Evolutionary conservation across 2,888 invertebrate genomes (phyloP).

Genomic region (Watsonalla cultraria): DNA sequence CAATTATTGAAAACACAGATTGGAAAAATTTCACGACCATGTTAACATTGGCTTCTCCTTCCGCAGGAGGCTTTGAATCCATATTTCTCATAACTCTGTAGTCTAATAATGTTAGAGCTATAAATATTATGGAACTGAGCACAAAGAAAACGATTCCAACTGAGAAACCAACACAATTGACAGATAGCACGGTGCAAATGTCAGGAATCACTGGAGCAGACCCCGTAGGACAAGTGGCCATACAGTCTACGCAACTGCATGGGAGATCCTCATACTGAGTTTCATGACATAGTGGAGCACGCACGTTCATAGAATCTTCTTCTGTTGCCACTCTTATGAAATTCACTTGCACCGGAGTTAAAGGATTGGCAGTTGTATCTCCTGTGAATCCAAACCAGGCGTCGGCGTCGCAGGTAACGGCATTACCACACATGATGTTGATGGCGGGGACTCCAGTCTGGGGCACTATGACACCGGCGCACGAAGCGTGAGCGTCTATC

Average conservation of each 20-base stretch:
- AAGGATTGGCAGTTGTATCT: slow-evolving; percentile 63
- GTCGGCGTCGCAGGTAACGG: slow-evolving; percentile 80
- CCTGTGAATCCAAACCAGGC: slow-evolving; percentile 85
- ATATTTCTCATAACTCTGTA: slow-evolving; percentile 21
- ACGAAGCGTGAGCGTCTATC: slow-evolving; percentile 85
- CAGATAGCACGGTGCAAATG: slow-evolving; percentile 76
- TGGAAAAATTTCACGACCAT: slow-evolving; percentile 42
- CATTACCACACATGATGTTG: slow-evolving; percentile 87
- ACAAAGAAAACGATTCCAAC: slow-evolving; percentile 77
- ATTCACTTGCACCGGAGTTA: slow-evolving; percentile 82
- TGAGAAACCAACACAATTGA: slow-evolving; percentile 82
- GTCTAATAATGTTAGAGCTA: slow-evolving; percentile 36
- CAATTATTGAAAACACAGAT: slow-evolving; percentile 48
- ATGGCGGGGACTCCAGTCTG: slow-evolving; percentile 86
- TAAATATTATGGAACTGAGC: slow-evolving; percentile 50
- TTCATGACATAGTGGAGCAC: slow-evolving; percentile 78
- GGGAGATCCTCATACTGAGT: slow-evolving; percentile 74
- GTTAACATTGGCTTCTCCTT: slow-evolving; percentile 21
- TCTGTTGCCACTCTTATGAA: slow-evolving; percentile 65
- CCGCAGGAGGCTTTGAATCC: slow-evolving; percentile 11
- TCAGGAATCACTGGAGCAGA: slow-evolving; percentile 58
- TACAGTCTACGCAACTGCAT: slow-evolving; percentile 90
- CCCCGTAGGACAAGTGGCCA: slow-evolving; percentile 78
- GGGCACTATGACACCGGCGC: slow-evolving; percentile 86
- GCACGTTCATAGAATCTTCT: slow-evolving; percentile 60